Evolutionary conservation across 2,888 invertebrate species (phyloP).

Genomic region (Malthinus seriepunctatus): DNA sequence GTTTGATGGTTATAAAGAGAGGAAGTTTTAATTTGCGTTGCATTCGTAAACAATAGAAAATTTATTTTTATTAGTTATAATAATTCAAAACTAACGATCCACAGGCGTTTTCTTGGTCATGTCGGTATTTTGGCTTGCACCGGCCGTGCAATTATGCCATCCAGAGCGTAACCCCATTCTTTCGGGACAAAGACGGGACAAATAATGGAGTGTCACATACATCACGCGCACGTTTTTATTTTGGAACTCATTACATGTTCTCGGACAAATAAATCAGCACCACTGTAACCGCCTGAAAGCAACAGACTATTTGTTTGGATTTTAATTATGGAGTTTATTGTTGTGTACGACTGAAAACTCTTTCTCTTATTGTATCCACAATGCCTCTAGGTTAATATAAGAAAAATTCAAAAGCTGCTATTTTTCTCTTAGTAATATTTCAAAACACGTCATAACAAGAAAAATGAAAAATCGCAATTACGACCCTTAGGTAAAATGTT

Average conservation of each 20-base stretch:
- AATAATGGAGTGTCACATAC: slow-evolving; percentile 37
- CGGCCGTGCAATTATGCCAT: slow-evolving; percentile 27
- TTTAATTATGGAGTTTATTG: slow-evolving; percentile 25
- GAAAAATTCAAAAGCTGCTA: slow-evolving; percentile 4
- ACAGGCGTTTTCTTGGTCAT: slow-evolving; percentile 23
- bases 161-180: slow-evolving; percentile 30
- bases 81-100: slow-evolving; percentile 29
- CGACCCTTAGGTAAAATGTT: neutral
- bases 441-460: neutral
- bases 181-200: slow-evolving; percentile 33
- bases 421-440: slow-evolving; percentile 15
- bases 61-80: slow-evolving; percentile 15
- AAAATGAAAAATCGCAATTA: neutral
- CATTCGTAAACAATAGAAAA: slow-evolving; percentile 18
- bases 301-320: slow-evolving; percentile 23
- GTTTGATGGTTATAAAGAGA: neutral
- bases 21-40: neutral
- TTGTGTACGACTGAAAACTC: slow-evolving; percentile 12
- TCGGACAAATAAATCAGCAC: slow-evolving; percentile 35
- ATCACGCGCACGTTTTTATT: slow-evolving; percentile 36
- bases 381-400: neutral
- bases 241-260: slow-evolving; percentile 37
- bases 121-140: slow-evolving; percentile 22
- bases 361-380: slow-evolving; percentile 4
- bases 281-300: slow-evolving; percentile 27